Evolutionary conservation across 2,888 invertebrate species (phyloP).

Genomic region (Xylota segnis): DNA sequence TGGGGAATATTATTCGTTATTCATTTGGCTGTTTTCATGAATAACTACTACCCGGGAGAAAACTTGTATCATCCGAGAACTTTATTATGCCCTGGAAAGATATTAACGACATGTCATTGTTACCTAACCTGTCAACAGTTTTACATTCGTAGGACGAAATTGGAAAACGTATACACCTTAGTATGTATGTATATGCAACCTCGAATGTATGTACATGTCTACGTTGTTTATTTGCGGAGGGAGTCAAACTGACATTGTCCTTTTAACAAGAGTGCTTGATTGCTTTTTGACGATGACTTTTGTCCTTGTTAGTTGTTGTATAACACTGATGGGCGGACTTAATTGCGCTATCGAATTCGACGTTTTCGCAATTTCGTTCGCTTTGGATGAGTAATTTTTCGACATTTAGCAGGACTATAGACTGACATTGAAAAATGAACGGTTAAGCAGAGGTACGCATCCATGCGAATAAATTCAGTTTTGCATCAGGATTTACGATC

Average conservation of each 20-base stretch:
- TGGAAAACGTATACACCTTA: slow-evolving; percentile 35
- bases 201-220: slow-evolving; percentile 42
- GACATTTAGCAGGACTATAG: slow-evolving; percentile 66
- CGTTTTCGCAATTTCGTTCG: slow-evolving; percentile 74
- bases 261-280: slow-evolving; percentile 74
- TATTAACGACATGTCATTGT: slow-evolving; percentile 72
- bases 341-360: slow-evolving; percentile 76
- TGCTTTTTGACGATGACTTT: slow-evolving; percentile 75
- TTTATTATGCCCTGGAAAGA: slow-evolving; percentile 67
- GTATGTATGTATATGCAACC: not conserved
- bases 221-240: slow-evolving; percentile 58
- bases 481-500: slow-evolving; percentile 55
- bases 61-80: slow-evolving; percentile 53
- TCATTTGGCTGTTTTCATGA: slow-evolving; percentile 51
- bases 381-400: slow-evolving; percentile 73
- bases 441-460: slow-evolving; percentile 53
- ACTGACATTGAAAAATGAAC: slow-evolving; percentile 71
- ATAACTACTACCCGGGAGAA: slow-evolving; percentile 54
- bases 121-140: slow-evolving; percentile 69
- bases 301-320: slow-evolving; percentile 65
- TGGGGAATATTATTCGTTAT: slow-evolving; percentile 54
- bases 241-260: slow-evolving; percentile 69
- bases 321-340: slow-evolving; percentile 58
- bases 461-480: slow-evolving; percentile 52
- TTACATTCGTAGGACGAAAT: slow-evolving; percentile 61